Conservation (phyloP, 2,113 vertebrate species). For the Bos indicus region DNA sequence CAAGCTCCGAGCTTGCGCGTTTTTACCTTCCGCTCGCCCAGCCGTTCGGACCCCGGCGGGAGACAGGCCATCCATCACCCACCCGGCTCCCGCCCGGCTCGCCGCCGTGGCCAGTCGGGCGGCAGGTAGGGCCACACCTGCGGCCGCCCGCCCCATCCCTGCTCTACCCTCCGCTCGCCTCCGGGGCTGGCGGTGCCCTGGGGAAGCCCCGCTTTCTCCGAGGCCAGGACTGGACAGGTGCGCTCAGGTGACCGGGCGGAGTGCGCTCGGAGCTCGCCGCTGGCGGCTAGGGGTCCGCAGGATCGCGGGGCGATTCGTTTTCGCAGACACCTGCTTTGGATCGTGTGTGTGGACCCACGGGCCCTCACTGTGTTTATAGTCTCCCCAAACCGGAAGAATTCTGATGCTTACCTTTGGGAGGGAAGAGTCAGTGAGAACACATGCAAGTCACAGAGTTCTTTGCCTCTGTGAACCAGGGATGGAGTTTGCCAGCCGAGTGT, state of each 20-base stretch:
- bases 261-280: not conserved
- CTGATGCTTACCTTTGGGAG: not conserved
- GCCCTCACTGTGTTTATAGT: not conserved
- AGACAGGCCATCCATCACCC: slow-evolving; percentile 98
- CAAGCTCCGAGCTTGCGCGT: slow-evolving; percentile 85
- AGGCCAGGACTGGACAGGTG: slow-evolving; percentile 57
- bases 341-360: not conserved
- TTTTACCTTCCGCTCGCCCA: slow-evolving; percentile 92
- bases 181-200: slow-evolving; percentile 56
- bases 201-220: not conserved
- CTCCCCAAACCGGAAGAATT: not conserved
- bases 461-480: not conserved
- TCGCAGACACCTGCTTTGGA: too few species aligned
- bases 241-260: not conserved
- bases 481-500: not conserved
- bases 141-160: slow-evolving; percentile 73
- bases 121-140: slow-evolving; percentile 91
- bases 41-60: slow-evolving; percentile 87
- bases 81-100: slow-evolving; percentile 87
- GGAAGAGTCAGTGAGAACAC: not conserved
- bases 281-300: not conserved
- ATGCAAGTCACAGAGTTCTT: not conserved
- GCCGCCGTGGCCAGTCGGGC: slow-evolving; percentile 82
- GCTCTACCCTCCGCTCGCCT: slow-evolving; percentile 48
- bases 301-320: not conserved